These are phyloP conservation scores for Chiroxiphia lanceolata DNA, from an alignment of 2,797 vertebrate genomes.

Conservation along the genomic window DNA sequence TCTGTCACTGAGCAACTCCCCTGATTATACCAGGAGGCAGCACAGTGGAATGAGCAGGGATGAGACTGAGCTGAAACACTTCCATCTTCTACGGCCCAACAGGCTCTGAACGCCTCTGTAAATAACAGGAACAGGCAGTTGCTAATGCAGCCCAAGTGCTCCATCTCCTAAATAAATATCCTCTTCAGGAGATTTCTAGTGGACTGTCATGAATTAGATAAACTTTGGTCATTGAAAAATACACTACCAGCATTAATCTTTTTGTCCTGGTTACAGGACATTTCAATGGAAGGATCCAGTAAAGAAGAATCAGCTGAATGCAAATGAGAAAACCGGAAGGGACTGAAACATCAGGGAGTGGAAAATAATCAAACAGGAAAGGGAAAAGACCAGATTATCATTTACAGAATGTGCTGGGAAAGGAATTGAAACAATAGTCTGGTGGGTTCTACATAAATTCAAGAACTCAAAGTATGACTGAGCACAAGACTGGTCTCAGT, in stretches of 20 bases:
- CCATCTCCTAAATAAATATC: constrained; percentile 1
- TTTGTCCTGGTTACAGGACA: background rate
- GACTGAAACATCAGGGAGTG: background rate
- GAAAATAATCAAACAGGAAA: background rate
- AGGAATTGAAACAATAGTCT: background rate
- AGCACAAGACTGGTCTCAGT: background rate
- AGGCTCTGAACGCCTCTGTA: background rate
- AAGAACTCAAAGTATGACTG: background rate
- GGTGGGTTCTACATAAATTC: background rate
- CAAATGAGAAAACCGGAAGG: background rate
- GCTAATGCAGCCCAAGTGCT: background rate
- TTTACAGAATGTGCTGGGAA: background rate
- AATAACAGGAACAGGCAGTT: background rate
- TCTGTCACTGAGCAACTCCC: background rate
- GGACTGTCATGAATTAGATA: background rate
- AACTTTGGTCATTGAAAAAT: constrained; percentile 8
- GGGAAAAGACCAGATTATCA: background rate
- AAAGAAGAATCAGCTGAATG: background rate
- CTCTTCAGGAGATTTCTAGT: background rate
- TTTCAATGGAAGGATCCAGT: background rate
- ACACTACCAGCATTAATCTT: background rate
- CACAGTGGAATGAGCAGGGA: background rate
- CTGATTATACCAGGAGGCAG: background rate
- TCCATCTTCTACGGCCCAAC: background rate
- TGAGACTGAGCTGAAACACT: background rate